Percentiles rank a stretch among this genome's conserved stretches.
Conservation (phyloP, 2,113 vertebrate genomes). For the human (Homo sapiens) region GRCh38 chr18:10352001-10352500, state of each 20-base stretch:
- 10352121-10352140: background rate
- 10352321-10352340: background rate
- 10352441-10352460: background rate
- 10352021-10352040: background rate
- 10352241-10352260: background rate
- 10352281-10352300: background rate
- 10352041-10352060: background rate
- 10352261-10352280: fast-evolving
- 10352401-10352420: background rate
- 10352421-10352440: background rate
- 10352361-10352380: background rate
- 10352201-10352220: background rate
- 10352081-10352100: background rate
- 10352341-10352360: background rate
- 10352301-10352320: background rate
- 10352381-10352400: background rate
- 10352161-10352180: background rate
- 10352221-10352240: background rate
- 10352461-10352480: background rate
- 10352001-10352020: fast-evolving
- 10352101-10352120: background rate
- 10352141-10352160: background rate
- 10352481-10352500: background rate
- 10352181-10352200: background rate
- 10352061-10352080: background rate